phyloP scores from a whole-genome alignment of 1,140 invertebrate genomes.

The Magallana ariakensis region DNA sequence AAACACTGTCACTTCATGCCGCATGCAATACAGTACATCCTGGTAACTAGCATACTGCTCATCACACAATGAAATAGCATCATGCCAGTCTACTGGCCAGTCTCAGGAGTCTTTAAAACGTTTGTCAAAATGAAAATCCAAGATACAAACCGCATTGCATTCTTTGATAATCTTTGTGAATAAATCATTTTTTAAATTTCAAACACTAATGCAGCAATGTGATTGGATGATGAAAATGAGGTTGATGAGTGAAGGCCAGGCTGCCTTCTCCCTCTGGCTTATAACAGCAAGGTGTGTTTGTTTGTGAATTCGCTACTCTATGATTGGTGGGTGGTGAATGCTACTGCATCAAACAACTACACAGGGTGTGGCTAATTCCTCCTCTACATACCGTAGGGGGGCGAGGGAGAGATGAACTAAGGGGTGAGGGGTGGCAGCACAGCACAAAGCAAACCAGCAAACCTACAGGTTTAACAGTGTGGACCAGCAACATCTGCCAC shows the following conservation, averaged over 20 bases:
- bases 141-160: too few species aligned
- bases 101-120: too few species aligned
- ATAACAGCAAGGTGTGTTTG: background rate
- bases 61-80: too few species aligned
- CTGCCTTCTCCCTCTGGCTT: too few species aligned
- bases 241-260: too few species aligned
- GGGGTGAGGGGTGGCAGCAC: background rate
- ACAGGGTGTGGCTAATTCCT: background rate
- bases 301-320: background rate
- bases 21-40: background rate
- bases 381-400: background rate
- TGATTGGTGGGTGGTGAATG: background rate
- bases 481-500: conserved; percentile 3
- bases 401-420: background rate
- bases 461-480: conserved; percentile 5
- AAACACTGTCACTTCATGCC: conserved; percentile 20
- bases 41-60: too few species aligned
- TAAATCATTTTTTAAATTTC: too few species aligned
- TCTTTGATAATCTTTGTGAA: too few species aligned
- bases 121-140: too few species aligned
- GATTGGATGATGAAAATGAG: too few species aligned
- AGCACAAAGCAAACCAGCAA: conserved; percentile 18
- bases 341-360: conserved; percentile 13
- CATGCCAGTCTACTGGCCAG: too few species aligned
- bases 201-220: too few species aligned